Conservation (phyloP, 2,888 invertebrate genomes). For the Cosmopolites sordidus region DNA sequence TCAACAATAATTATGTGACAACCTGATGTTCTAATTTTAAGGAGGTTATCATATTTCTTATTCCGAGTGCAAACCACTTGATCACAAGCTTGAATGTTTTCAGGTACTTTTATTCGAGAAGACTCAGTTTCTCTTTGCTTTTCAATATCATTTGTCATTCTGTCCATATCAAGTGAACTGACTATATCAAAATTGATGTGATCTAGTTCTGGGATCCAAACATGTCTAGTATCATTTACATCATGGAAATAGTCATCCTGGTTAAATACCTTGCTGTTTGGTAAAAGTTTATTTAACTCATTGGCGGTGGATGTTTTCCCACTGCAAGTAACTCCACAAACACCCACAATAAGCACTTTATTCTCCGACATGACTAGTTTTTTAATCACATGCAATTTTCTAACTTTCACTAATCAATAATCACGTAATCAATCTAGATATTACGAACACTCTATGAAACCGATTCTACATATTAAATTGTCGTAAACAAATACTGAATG, state of each 20-base stretch:
- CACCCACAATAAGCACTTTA: constrained; percentile 53
- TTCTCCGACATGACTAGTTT: constrained; percentile 3
- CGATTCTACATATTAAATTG: neutral
- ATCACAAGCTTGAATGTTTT: neutral
- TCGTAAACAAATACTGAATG: neutral
- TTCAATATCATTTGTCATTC: constrained; percentile 60
- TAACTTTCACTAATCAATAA: neutral
- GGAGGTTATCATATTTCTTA: constrained; percentile 1
- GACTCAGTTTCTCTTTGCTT: constrained; percentile 35
- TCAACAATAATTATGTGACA: constrained; percentile 63
- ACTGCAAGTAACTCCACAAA: constrained; percentile 78
- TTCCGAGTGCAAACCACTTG: neutral
- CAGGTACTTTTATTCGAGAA: neutral
- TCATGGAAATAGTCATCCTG: constrained; percentile 76
- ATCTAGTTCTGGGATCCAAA: constrained; percentile 58
- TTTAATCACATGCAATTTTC: neutral
- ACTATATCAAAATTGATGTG: constrained; percentile 75
- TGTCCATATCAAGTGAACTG: constrained; percentile 67
- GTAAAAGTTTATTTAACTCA: constrained; percentile 50
- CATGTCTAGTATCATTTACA: constrained; percentile 61
- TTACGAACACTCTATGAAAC: neutral
- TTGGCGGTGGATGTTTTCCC: constrained; percentile 75
- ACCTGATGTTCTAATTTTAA: constrained; percentile 15
- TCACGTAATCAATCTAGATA: neutral
- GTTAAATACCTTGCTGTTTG: constrained; percentile 53